Percentiles rank a stretch among this genome's conserved stretches.
phyloP scores from a whole-genome alignment of 2,113 vertebrate genomes.

The Oreotrochilus melanogaster region DNA sequence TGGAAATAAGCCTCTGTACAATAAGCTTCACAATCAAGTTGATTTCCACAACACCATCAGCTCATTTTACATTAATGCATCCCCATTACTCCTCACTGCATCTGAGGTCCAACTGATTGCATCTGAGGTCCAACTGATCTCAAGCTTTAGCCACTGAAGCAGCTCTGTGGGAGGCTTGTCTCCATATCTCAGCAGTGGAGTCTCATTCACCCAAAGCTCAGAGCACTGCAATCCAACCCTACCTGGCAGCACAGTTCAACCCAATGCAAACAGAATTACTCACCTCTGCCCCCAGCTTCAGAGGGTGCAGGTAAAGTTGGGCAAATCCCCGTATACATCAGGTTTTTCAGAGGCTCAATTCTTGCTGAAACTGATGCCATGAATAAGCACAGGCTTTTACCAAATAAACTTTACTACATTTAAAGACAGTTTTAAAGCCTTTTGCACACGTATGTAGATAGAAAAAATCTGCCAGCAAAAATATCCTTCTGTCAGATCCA shows the following conservation, averaged over 20 bases:
- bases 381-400: background rate
- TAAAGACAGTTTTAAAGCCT: background rate
- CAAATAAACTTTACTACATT: background rate
- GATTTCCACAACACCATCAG: background rate
- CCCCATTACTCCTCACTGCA: background rate
- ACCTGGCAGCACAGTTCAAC: background rate
- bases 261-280: background rate
- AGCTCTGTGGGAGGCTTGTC: background rate
- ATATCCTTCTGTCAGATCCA: background rate
- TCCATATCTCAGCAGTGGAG: background rate
- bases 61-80: background rate
- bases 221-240: background rate
- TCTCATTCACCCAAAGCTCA: background rate
- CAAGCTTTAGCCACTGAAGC: background rate
- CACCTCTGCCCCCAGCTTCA: background rate
- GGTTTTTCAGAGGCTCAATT: background rate
- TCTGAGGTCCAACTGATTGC: background rate
- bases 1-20: background rate
- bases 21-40: background rate
- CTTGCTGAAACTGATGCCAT: background rate
- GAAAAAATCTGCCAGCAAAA: background rate
- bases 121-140: background rate
- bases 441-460: accelerated
- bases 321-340: accelerated
- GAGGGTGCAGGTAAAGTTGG: accelerated